Evolutionary conservation across 2,888 invertebrate genomes (phyloP).

Genomic region (Pammene fasciana): DNA sequence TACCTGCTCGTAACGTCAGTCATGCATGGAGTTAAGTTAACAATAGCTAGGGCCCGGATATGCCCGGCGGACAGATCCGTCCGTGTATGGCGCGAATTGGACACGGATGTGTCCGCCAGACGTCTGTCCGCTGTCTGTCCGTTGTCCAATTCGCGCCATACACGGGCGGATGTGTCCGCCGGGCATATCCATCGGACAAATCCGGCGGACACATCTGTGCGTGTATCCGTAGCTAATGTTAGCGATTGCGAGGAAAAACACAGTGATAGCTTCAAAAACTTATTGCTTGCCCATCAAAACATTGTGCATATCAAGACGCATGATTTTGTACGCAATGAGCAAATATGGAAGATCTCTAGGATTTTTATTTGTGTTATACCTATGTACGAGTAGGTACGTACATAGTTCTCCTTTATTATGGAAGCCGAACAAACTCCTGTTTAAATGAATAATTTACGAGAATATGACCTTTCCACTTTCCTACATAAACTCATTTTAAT

Average conservation of each 20-base stretch:
- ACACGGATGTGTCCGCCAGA: too few species aligned
- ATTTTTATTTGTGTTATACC: neutral
- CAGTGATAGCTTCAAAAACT: neutral
- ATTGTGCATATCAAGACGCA: conserved; percentile 5
- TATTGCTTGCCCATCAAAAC: neutral
- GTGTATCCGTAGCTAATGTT: too few species aligned
- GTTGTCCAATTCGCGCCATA: too few species aligned
- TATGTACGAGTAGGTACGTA: neutral
- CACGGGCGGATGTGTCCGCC: too few species aligned
- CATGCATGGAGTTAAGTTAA: too few species aligned
- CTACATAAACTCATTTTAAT: conserved; percentile 35
- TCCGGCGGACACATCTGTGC: too few species aligned
- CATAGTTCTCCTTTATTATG: conserved; percentile 15
- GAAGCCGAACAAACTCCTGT: conserved; percentile 21
- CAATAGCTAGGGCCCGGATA: too few species aligned
- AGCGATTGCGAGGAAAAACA: neutral
- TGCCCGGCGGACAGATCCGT: too few species aligned
- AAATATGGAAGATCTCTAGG: neutral
- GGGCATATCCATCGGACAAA: too few species aligned
- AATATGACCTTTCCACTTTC: conserved; percentile 26
- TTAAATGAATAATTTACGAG: conserved; percentile 34
- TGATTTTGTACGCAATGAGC: neutral
- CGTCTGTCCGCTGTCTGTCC: too few species aligned
- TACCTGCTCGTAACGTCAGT: neutral
- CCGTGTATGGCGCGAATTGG: too few species aligned